Evolutionary conservation across 2,113 vertebrate species (phyloP).

Genomic region (Eulemur rufifrons): DNA sequence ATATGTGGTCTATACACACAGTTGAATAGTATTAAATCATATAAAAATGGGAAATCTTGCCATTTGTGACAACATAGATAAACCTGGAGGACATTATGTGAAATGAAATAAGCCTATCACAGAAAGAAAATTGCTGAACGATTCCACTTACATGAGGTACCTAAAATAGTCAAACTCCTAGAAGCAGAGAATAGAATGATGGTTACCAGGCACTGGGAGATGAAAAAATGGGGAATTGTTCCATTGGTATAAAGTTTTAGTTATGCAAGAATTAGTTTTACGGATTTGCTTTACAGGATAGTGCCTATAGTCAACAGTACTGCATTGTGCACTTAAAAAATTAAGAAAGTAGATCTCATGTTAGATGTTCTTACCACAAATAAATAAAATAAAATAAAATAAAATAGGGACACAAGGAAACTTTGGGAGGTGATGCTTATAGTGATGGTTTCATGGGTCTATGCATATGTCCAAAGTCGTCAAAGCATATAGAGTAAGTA

Average conservation of each 20-base stretch:
- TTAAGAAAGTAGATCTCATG: background rate
- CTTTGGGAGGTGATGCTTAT: background rate
- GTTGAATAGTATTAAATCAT: background rate
- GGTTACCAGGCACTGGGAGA: background rate
- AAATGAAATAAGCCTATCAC: background rate
- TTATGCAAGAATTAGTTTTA: background rate
- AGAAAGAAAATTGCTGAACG: background rate
- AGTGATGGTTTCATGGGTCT: background rate
- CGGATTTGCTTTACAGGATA: background rate
- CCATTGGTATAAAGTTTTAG: background rate
- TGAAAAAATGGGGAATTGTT: background rate
- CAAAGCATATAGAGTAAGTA: background rate
- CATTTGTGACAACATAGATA: background rate
- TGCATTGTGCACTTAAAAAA: background rate
- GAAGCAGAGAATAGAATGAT: background rate
- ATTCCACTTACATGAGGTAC: background rate
- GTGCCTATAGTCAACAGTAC: background rate
- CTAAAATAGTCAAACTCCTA: background rate
- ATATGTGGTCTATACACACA: background rate
- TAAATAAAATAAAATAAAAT: background rate
- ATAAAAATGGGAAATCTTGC: background rate
- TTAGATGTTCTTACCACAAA: background rate
- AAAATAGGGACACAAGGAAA: background rate
- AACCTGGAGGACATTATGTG: background rate
- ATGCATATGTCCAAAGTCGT: background rate